Base-by-base conservation (phyloP, 2,888 invertebrate genomes). In the Chirona hameri region DNA sequence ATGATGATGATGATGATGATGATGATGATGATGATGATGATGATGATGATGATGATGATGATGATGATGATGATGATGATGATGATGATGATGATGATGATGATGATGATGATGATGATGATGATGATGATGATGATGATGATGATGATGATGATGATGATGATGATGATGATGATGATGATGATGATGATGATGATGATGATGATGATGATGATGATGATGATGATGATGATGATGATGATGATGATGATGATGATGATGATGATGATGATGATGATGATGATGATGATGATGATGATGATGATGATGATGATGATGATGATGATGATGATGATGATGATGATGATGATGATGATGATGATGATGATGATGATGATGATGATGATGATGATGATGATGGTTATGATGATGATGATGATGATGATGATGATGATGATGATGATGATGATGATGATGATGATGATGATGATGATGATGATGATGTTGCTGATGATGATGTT, bases 11-110 rank as follows among this genome's bases (percentile, higher is more conserved):
- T 65, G 65, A 18, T 65, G 65, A 21, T n/a, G 18, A 18, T n/a
- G 65, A 21, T 18, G 65, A 18, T 18, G 21, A 18, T n/a, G 65
- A 21, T 21, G 21, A 65, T 21, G 65, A 65, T 65, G 65, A 65
- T 65, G 65, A 65, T 65, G 65, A 65, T 65, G 65, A 65, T 65
- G 65, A 65, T 65, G 65, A 65, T 65, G 65, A 65, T 65, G 65
- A n/a, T 65, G 65, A 65, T n/a, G 21, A 18, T 65, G n/a, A 65
- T 65, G 18, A 21, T 18, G n/a, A 21, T 65, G 18, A 21, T 65
- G 65, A 65, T 65, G n/a, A 65, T 65, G 65, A 65, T 65, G 65
- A 65, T 65, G 65, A 65, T 65, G 65, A 65, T 65, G 65, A 65
- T 65, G 65, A 65, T 65, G 65, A 65, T 65, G 65, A 65, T 65